Conservation (phyloP, 2,113 vertebrate genomes). For the Lucifuga dentata region DNA sequence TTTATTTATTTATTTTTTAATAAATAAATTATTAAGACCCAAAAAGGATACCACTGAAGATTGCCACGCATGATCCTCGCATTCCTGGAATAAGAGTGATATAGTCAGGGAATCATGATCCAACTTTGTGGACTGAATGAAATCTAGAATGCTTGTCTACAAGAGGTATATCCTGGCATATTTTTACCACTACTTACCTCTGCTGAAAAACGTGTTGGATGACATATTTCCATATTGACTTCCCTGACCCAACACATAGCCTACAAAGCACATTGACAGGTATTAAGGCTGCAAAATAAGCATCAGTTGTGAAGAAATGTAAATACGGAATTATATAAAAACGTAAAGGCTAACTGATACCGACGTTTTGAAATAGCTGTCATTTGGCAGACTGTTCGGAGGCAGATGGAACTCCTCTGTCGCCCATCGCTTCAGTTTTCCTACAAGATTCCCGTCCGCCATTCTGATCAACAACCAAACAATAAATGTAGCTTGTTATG, state of each 20-base stretch:
- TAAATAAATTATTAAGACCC: too few relatives aligned
- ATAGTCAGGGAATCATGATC: neutral
- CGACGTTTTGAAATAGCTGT: constrained; percentile 81
- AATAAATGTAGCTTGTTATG: neutral
- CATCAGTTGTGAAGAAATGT: neutral
- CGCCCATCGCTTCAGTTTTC: constrained; percentile 79
- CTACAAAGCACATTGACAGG: constrained; percentile 49
- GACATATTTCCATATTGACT: constrained; percentile 82
- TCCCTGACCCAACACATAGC: constrained; percentile 82
- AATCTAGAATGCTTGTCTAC: too few relatives aligned
- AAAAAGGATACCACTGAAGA: constrained; percentile 83
- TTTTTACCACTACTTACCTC: constrained; percentile 62
- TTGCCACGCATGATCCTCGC: constrained; percentile 80
- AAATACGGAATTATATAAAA: neutral
- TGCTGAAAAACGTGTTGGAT: constrained; percentile 80
- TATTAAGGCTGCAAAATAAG: neutral
- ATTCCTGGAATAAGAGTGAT: constrained; percentile 68
- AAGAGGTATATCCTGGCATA: too few relatives aligned
- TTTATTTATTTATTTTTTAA: too few relatives aligned
- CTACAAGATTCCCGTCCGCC: constrained; percentile 70
- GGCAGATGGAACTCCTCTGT: constrained; percentile 78
- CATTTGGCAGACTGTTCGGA: constrained; percentile 70
- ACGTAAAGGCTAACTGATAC: constrained; percentile 22
- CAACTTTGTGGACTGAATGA: neutral
- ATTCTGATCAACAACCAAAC: constrained; percentile 42